Evolutionary conservation across 2,113 vertebrate species (phyloP), one percentile per base, ranked within the genome.

Genomic region (Vidua macroura): DNA sequence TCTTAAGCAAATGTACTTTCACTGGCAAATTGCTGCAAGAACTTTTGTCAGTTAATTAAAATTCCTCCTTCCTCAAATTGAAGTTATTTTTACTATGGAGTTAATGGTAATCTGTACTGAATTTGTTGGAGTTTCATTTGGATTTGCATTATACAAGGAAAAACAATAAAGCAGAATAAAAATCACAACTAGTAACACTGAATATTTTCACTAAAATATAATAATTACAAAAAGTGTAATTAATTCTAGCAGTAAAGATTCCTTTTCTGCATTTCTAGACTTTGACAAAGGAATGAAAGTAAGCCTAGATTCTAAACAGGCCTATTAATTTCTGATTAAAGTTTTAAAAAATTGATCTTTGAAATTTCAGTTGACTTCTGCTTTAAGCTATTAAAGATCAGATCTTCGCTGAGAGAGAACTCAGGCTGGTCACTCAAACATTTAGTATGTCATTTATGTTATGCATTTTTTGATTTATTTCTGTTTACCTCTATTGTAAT

Each of bases 401-500:
- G 14, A 37, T 23, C 7, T 28, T 41, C 33, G 12, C 24, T 80
- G 62, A 51, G 19, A 56, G 3, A 56, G 18, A 87, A 84, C 13
- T 73, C 27, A 69, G 60, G 15, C 33, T 66, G 25, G 6, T 37
- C 90, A 56, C 1, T 3, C 11, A 9, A 7, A 43, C 15, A 23
- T 31, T 49, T 27, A 75, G 4, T 25, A 22, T 49, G 23, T 44
- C 33, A 64, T n/a, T 59, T 33, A 53, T 28, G 10, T n/a, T 69
- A 39, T 0, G 1, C 4, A 46, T 48, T 66, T 76, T 44, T 21
- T 62, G 18, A 9, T 21, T 44, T 60, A 48, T 59, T 79, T 78
- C 20, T 75, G 3, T 48, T 96, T 96, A 96, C 93, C 90, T 95
- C 6, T 85, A 82, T 63, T 44, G 37, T 67, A 27, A 77, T 31